phyloP scores from a whole-genome alignment of 30 jellyfish, hydroid and myxozoan genomes.

The Calvadosia cruxmelitensis region DNA sequence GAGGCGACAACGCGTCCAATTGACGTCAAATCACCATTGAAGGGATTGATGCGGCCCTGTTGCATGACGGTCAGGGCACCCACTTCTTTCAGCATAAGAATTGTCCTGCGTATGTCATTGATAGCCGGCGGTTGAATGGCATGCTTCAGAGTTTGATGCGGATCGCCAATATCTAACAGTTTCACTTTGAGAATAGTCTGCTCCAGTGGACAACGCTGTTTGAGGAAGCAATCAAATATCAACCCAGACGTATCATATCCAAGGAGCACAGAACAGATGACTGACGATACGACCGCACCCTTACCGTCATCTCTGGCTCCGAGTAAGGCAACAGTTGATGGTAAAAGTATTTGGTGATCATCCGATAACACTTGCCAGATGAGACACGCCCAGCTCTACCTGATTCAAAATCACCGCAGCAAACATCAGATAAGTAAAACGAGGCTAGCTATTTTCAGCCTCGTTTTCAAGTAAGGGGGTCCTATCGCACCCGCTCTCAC shows the following conservation, averaged over 20 bases:
- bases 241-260: neutral
- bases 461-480: no score
- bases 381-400: constrained; percentile 99
- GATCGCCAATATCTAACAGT: constrained; percentile 77
- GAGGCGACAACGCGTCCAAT: constrained; percentile 86
- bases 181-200: constrained; percentile 87
- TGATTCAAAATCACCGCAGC: no score
- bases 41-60: constrained; percentile 54
- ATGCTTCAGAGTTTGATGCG: constrained; percentile 43
- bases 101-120: constrained; percentile 60
- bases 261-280: neutral
- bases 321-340: constrained; percentile 39
- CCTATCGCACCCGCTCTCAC: no score
- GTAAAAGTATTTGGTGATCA: constrained; percentile 45
- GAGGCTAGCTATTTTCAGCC: no score
- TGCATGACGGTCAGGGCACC: constrained; percentile 92
- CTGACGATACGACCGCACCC: neutral
- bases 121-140: constrained; percentile 90
- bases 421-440: no score
- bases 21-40: constrained; percentile 87
- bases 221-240: neutral
- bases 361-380: constrained; percentile 81
- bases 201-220: constrained; percentile 89
- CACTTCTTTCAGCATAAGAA: constrained; percentile 83
- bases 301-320: constrained; percentile 89